Evolutionary conservation across 2,888 invertebrate species (phyloP).

Genomic region (Calameuta filiformis): DNA sequence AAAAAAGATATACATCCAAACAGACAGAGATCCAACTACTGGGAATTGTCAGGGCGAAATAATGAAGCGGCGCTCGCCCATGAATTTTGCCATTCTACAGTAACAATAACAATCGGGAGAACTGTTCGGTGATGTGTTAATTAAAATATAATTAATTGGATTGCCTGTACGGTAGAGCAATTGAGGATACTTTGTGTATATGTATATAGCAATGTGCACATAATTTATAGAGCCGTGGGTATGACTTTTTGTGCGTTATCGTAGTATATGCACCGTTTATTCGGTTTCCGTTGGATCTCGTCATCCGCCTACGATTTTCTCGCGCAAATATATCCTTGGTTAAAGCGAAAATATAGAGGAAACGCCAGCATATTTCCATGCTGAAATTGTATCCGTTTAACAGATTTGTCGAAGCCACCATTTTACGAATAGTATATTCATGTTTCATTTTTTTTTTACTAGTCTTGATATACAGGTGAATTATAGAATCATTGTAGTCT

Average conservation of each 20-base stretch:
- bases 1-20: background rate
- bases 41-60: background rate
- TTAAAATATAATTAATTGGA: constrained; percentile 62
- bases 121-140: constrained; percentile 49
- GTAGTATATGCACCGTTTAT: constrained; percentile 52
- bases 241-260: constrained; percentile 49
- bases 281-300: constrained; percentile 29
- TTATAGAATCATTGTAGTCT: background rate
- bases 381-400: background rate
- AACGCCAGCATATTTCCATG: background rate
- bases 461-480: background rate
- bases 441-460: background rate
- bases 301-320: background rate
- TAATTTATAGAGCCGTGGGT: constrained; percentile 40
- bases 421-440: background rate
- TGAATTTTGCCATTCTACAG: constrained; percentile 5
- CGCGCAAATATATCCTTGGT: background rate
- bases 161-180: constrained; percentile 28
- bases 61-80: constrained; percentile 3
- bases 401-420: background rate
- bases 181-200: background rate
- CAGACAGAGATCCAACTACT: background rate
- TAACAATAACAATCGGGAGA: constrained; percentile 44
- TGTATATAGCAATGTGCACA: constrained; percentile 28
- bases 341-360: constrained; percentile 22